Evolutionary conservation across 2,113 vertebrate species (phyloP).

Genomic region (Upupa epops): DNA sequence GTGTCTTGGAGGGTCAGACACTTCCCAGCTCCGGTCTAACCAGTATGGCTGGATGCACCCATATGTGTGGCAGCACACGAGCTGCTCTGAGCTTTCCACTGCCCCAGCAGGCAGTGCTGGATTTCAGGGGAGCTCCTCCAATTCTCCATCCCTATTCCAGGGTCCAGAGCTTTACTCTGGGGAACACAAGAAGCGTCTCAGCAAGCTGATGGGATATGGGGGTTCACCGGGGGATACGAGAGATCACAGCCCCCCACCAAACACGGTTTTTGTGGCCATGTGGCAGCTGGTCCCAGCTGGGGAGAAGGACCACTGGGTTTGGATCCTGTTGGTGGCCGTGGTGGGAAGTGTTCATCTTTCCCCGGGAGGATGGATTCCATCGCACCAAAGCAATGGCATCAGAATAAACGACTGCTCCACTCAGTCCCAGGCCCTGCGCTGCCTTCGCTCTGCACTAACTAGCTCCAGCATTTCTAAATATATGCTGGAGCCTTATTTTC

Average conservation of each 20-base stretch:
- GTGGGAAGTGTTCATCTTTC: not conserved
- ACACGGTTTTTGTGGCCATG: not conserved
- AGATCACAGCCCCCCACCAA: not conserved
- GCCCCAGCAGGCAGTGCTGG: not conserved
- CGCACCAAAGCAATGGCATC: conserved; percentile 57
- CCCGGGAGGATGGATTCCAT: conserved; percentile 42
- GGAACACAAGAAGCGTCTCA: not conserved
- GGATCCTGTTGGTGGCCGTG: conserved; percentile 29
- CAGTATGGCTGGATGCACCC: not conserved
- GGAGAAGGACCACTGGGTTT: not conserved
- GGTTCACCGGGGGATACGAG: accelerated
- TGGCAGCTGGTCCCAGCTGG: not conserved
- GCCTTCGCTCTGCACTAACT: conserved; percentile 39
- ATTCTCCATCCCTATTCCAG: not conserved
- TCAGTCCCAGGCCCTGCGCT: conserved; percentile 40
- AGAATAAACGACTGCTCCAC: conserved; percentile 52
- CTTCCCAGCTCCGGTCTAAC: not conserved
- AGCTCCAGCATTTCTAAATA: conserved; percentile 65
- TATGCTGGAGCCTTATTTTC: conserved; percentile 62
- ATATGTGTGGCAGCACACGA: not conserved
- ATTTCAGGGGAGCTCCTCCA: not conserved
- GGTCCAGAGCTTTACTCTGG: not conserved
- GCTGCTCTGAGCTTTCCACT: not conserved
- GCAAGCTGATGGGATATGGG: accelerated
- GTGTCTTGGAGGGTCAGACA: not conserved